A percentile compares a stretch with the other conserved stretches of the same genome.
Conservation (phyloP, 2,113 vertebrate genomes). For the Onychostruthus taczanowskii region DNA sequence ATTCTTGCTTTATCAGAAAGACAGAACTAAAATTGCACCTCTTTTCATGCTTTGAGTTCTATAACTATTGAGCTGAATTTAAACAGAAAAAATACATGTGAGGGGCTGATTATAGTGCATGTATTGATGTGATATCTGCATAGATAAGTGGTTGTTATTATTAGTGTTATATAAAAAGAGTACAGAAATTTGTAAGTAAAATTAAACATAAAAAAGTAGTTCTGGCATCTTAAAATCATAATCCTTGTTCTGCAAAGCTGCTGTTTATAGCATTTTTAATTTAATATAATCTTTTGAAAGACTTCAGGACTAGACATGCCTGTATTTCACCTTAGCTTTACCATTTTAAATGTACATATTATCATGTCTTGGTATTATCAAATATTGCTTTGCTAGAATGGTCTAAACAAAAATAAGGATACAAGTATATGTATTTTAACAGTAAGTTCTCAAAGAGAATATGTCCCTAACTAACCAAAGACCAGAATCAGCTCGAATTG, state of each 20-base stretch:
- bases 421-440: background rate
- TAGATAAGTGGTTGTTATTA: background rate
- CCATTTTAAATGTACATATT: background rate
- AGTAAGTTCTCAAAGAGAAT: background rate
- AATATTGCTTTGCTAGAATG: background rate
- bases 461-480: background rate
- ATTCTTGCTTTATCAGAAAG: background rate
- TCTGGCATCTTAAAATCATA: background rate
- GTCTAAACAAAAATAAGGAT: background rate
- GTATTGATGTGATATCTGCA: background rate
- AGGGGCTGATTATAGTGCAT: background rate
- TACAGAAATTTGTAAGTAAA: background rate
- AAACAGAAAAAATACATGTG: background rate
- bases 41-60: background rate
- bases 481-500: background rate
- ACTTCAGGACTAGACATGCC: background rate
- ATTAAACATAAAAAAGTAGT: background rate
- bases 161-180: background rate
- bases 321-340: background rate
- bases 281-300: background rate
- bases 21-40: background rate
- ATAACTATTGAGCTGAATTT: background rate
- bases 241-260: background rate
- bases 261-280: background rate
- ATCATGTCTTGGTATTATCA: background rate